These are phyloP conservation scores for Formicarius rufipectus DNA, from an alignment of 2,113 vertebrate species.

Conservation along the genomic window DNA sequence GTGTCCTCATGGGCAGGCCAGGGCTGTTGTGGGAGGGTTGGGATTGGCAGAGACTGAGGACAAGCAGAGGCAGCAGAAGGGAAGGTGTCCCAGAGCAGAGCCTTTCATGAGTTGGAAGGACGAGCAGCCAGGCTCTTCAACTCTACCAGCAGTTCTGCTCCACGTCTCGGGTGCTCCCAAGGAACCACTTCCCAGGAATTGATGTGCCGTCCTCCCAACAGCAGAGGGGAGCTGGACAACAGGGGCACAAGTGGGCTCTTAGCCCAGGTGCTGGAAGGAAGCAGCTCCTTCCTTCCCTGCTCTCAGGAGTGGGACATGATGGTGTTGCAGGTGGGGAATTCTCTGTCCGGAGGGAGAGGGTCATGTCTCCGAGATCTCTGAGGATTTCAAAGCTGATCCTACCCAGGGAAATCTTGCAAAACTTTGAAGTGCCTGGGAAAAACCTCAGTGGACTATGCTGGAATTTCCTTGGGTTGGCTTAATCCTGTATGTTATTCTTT, in stretches of 20 bases:
- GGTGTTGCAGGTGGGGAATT: not conserved
- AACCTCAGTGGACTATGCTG: not conserved
- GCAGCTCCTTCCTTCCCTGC: not conserved
- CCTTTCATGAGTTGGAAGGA: not conserved
- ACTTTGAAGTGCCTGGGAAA: not conserved
- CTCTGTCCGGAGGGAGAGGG: not conserved
- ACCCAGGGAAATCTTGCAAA: not conserved
- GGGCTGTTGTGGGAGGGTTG: not conserved
- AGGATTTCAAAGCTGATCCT: not conserved
- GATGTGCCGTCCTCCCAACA: not conserved
- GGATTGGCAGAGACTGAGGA: not conserved
- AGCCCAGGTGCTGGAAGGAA: not conserved
- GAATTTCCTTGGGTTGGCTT: not conserved
- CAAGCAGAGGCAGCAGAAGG: not conserved
- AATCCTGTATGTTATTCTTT: not conserved
- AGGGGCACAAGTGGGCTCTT: not conserved
- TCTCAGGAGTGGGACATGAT: fast-evolving
- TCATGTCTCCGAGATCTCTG: fast-evolving
- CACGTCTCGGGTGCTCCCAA: not conserved
- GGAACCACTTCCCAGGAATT: not conserved
- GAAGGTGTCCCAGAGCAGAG: not conserved
- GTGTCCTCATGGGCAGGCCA: not conserved
- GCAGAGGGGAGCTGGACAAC: not conserved
- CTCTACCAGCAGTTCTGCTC: not conserved
- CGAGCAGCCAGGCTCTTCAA: not conserved